Percentiles rank a stretch among this genome's conserved stretches.
Evolutionary conservation across 2,888 invertebrate species (phyloP).

Genomic region (Epicampocera succincta): DNA sequence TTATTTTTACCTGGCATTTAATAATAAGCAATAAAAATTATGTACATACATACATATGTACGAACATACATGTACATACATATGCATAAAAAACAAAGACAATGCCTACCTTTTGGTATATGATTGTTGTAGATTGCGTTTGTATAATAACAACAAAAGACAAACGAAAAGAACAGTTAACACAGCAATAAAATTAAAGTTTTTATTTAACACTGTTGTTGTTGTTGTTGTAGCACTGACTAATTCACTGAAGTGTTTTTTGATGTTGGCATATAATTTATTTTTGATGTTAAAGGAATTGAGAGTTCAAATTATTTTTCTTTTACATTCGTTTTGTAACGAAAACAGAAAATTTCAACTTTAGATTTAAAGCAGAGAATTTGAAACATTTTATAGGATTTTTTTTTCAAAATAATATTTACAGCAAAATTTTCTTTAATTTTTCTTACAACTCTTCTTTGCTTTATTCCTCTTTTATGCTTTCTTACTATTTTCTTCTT

Average conservation of each 20-base stretch:
- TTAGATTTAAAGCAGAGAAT: too few species aligned
- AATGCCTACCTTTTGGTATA: slow-evolving; percentile 7
- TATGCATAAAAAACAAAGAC: not conserved
- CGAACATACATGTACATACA: too few species aligned
- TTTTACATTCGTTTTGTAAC: too few species aligned
- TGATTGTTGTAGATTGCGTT: slow-evolving; percentile 1
- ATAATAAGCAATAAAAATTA: not conserved
- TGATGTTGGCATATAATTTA: not conserved
- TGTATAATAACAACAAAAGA: too few species aligned
- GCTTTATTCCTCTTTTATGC: slow-evolving; percentile 6
- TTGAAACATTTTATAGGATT: not conserved
- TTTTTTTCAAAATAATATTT: slow-evolving; percentile 7
- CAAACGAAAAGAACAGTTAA: not conserved
- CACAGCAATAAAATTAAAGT: slow-evolving; percentile 4
- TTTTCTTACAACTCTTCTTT: not conserved
- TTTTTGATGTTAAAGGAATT: not conserved
- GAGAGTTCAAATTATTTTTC: too few species aligned
- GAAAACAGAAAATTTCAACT: too few species aligned
- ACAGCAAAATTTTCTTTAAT: too few species aligned
- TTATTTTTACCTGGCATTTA: too few species aligned
- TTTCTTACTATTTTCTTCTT: slow-evolving; percentile 16
- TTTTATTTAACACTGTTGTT: not conserved
- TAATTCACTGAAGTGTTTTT: not conserved
- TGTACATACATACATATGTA: too few species aligned
- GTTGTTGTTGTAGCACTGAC: not conserved